Percentiles rank a stretch among this genome's conserved stretches.
phyloP scores from a whole-genome alignment of 1,140 invertebrate genomes.

The Drosophila takahashii region DNA sequence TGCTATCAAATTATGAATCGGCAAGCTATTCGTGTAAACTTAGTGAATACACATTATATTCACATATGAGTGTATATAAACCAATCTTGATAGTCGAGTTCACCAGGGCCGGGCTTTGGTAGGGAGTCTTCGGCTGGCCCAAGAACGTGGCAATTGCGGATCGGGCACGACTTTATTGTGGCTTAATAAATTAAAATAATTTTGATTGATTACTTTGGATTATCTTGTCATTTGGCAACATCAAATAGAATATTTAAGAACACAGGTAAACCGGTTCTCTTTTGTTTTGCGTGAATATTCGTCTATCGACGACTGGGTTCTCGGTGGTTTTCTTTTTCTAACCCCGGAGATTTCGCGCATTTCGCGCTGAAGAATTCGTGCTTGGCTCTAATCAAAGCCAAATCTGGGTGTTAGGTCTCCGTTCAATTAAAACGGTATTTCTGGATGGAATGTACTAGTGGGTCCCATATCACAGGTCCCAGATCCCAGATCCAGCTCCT shows the following conservation, averaged over 20 bases:
- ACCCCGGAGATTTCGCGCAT: conserved; percentile 61
- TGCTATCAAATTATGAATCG: conserved; percentile 23
- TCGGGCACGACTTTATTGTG: conserved; percentile 79
- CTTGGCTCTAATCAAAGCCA: conserved; percentile 58
- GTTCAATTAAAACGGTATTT: conserved; percentile 41
- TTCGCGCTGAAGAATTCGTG: conserved; percentile 67
- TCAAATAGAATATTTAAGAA: conserved; percentile 85
- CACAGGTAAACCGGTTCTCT: conserved; percentile 79
- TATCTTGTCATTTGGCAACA: conserved; percentile 85
- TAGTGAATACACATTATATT: conserved; percentile 14
- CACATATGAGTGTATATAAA: conserved; percentile 20
- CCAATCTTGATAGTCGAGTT: conserved; percentile 36
- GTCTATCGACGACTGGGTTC: conserved; percentile 43
- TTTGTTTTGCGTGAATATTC: conserved; percentile 70
- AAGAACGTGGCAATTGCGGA: conserved; percentile 78
- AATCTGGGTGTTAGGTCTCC: conserved; percentile 35
- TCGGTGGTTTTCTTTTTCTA: conserved; percentile 59
- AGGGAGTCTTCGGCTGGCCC: conserved; percentile 31
- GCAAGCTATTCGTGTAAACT: conserved; percentile 6
- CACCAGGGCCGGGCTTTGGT: conserved; percentile 16
- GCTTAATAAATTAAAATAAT: conserved; percentile 84
- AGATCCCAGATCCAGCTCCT: not conserved
- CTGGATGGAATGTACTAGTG: conserved; percentile 5
- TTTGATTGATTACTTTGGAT: conserved; percentile 85
- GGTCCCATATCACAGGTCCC: not conserved